Base-by-base conservation (phyloP, 1,140 invertebrate species). In the Aphelinus atriplicis region DNA sequence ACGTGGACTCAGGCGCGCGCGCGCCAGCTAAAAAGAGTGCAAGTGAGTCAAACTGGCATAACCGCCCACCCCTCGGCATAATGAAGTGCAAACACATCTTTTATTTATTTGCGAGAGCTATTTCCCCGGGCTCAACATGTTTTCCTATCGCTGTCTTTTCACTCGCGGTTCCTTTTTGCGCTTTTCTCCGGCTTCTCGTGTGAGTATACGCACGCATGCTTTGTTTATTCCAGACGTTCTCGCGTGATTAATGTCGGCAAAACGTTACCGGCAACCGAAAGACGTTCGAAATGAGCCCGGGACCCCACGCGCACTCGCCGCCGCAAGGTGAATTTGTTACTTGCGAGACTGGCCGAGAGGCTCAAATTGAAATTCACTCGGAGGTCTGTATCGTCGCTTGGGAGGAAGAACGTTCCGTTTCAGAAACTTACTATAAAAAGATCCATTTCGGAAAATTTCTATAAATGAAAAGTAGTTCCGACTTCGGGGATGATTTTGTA, bases 11-110 rank as follows among this genome's bases (percentile, higher is more conserved):
- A 7, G n/a, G n/a, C n/a, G n/a, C n/a, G n/a, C n/a, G n/a, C n/a
- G n/a, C 7, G 10, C 2, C 5, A 55, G n/a, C n/a, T n/a, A n/a
- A n/a, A n/a, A n/a, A n/a, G n/a, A n/a, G n/a, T n/a, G n/a, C n/a
- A n/a, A n/a, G n/a, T n/a, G 7, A 50, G 50, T 60, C 64, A 57
- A 71, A 71, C 64, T 64, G n/a, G 70, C 51, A 64, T 71, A 71
- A 71, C 42, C n/a, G n/a, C n/a, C n/a, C n/a, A n/a, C n/a, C n/a
- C n/a, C n/a, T 43, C 43, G 43, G 48, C 42, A 55, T 71, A 71
- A 71, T 71, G 53, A 55, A 71, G 61, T 55, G 48, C 43, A 63
- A 71, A 71, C 61, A 71, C 51, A 69, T 58, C 66, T 58, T 68
- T 68, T 68, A 68, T 68, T 68, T 68, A 70, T 61, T 70, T 45